Evolutionary conservation across 2,797 vertebrate species (phyloP).

Genomic region (Melopsittacus undulatus): DNA sequence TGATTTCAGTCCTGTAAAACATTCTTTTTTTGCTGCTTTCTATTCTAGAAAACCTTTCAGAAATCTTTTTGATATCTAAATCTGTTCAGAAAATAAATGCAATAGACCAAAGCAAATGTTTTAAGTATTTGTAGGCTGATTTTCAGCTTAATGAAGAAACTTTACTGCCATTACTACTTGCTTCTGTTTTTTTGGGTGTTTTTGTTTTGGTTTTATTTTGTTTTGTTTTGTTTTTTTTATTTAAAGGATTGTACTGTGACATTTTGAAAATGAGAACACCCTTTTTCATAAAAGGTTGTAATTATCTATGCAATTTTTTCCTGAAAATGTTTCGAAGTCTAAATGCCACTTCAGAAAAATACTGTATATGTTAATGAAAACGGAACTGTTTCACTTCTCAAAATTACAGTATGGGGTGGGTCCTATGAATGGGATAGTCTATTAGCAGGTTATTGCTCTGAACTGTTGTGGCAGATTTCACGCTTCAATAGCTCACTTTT

Average conservation of each 20-base stretch:
- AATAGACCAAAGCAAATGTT: not conserved
- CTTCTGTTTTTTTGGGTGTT: not conserved
- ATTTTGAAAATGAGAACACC: conserved; percentile 18
- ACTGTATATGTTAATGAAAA: not conserved
- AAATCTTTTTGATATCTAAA: not conserved
- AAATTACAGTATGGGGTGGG: not conserved
- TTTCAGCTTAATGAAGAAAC: not conserved
- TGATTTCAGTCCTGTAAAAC: not conserved
- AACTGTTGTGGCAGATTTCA: not conserved
- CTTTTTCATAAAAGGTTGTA: not conserved
- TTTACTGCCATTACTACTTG: not conserved
- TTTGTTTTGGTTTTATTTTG: not conserved
- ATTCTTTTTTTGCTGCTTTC: not conserved
- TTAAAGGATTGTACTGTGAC: not conserved
- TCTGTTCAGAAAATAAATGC: not conserved
- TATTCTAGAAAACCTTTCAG: not conserved
- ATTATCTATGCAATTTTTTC: conserved; percentile 19
- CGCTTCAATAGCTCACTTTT: not conserved
- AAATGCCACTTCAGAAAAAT: conserved; percentile 16
- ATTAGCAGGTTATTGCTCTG: not conserved
- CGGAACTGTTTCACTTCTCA: not conserved
- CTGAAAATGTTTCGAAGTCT: not conserved
- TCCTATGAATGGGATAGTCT: not conserved
- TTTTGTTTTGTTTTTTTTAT: not conserved
- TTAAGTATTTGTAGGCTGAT: not conserved